Conservation (phyloP, 2,888 invertebrate species). For the Barypeithes pellucidus region DNA sequence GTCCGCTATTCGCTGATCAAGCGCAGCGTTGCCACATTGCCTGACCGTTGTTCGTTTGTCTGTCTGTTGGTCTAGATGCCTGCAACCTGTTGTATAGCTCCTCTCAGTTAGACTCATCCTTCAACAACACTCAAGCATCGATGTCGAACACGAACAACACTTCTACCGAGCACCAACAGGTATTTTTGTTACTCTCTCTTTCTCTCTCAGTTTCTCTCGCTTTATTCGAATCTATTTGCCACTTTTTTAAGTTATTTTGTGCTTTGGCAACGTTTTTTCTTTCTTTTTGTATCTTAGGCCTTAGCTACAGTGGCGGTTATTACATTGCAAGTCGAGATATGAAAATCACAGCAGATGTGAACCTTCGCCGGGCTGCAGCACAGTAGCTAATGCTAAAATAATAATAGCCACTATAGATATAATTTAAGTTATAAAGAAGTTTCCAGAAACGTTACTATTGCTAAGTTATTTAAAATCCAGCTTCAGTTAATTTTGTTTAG, state of each 20-base stretch:
- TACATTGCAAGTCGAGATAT: background rate
- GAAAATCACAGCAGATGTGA: too few relatives aligned
- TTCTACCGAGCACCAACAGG: conserved; percentile 71
- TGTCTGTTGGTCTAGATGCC: conserved; percentile 96
- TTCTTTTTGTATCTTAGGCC: conserved; percentile 5
- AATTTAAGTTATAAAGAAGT: background rate
- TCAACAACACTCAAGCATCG: conserved; percentile 75
- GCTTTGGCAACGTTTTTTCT: conserved; percentile 30
- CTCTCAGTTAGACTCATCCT: conserved; percentile 91
- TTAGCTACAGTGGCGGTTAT: conserved; percentile 1
- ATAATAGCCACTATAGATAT: background rate
- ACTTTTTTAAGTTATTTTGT: conserved; percentile 25
- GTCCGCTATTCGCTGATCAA: conserved; percentile 53
- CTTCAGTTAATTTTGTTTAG: background rate
- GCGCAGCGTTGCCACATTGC: conserved; percentile 54
- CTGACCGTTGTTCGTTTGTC: conserved; percentile 76
- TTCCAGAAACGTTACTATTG: background rate
- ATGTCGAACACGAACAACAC: conserved; percentile 69
- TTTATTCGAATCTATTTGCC: conserved; percentile 36
- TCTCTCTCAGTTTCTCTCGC: conserved; percentile 49
- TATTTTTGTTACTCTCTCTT: conserved; percentile 61
- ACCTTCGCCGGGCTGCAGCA: too few relatives aligned
- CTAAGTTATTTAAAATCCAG: background rate
- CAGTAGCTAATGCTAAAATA: background rate
- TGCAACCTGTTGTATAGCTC: conserved; percentile 83